Evolutionary conservation across 64 coral and sea anemone genomes (phyloP).

Genomic region (Exaiptasia diaphana): DNA sequence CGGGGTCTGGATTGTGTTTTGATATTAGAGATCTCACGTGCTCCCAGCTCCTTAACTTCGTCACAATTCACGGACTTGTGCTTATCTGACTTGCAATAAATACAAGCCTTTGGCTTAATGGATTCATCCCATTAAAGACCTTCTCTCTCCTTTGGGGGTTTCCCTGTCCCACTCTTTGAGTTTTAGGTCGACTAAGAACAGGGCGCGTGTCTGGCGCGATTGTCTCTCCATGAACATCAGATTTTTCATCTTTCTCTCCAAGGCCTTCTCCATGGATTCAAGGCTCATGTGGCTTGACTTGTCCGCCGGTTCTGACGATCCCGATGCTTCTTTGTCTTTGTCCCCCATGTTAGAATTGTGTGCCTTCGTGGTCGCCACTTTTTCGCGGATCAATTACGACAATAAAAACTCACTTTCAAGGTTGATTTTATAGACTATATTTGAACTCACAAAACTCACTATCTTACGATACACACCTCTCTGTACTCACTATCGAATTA

Average conservation of each 20-base stretch:
- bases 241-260: neutral
- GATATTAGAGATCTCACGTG: constrained; percentile 54
- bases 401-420: no score
- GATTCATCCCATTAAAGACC: constrained; percentile 27
- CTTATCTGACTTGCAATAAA: constrained; percentile 28
- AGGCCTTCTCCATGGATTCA: no score
- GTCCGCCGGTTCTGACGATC: no score
- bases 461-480: no score
- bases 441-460: no score
- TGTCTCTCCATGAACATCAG: neutral
- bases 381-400: no score
- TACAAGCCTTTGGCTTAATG: constrained; percentile 6
- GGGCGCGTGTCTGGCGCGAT: neutral
- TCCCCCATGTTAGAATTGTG: no score
- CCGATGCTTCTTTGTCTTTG: no score
- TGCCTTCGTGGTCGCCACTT: no score
- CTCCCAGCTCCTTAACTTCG: neutral
- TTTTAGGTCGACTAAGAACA: neutral
- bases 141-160: neutral
- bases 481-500: no score
- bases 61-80: constrained; percentile 23
- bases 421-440: no score
- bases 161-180: neutral
- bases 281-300: no score
- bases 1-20: neutral